Percentiles rank a stretch among this genome's conserved stretches.
These are phyloP conservation scores for Eubucco bourcierii DNA, from an alignment of 2,113 vertebrate species.

Conservation along the genomic window DNA sequence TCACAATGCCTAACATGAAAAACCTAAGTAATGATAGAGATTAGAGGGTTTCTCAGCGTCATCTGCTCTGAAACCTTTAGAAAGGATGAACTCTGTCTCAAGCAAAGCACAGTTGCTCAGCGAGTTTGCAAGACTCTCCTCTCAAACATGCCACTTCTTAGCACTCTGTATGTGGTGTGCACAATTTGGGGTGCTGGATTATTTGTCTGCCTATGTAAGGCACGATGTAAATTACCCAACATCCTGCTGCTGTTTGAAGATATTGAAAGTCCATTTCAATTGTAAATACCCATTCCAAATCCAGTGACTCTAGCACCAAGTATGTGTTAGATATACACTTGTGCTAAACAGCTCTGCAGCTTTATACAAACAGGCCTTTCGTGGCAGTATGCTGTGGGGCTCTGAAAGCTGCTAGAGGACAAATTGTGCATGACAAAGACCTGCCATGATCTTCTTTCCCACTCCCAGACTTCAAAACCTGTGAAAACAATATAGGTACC, in stretches of 20 bases:
- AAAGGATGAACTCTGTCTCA: slow-evolving; percentile 2
- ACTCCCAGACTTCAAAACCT: background rate
- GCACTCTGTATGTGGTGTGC: background rate
- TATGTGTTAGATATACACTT: background rate
- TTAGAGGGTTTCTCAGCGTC: slow-evolving; percentile 56
- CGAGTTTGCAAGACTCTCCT: background rate
- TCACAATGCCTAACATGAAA: slow-evolving; percentile 42
- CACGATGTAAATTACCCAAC: background rate
- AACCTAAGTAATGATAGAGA: slow-evolving; percentile 47
- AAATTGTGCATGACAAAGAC: background rate
- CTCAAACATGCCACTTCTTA: background rate
- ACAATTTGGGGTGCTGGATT: slow-evolving; percentile 23
- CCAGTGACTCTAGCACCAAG: background rate
- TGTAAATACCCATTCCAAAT: slow-evolving; percentile 30
- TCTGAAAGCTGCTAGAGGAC: background rate
- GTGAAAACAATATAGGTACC: background rate
- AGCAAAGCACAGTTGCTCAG: background rate
- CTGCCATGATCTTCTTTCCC: background rate
- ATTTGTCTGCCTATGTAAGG: background rate
- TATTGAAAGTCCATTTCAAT: slow-evolving; percentile 3
- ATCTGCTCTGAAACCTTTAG: slow-evolving; percentile 7
- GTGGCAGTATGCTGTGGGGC: background rate
- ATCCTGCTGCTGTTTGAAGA: slow-evolving; percentile 6
- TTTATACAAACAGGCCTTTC: background rate
- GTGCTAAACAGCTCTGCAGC: background rate